Evolutionary conservation across 2,888 invertebrate genomes (phyloP).

Genomic region (Ophioninae sp.): DNA sequence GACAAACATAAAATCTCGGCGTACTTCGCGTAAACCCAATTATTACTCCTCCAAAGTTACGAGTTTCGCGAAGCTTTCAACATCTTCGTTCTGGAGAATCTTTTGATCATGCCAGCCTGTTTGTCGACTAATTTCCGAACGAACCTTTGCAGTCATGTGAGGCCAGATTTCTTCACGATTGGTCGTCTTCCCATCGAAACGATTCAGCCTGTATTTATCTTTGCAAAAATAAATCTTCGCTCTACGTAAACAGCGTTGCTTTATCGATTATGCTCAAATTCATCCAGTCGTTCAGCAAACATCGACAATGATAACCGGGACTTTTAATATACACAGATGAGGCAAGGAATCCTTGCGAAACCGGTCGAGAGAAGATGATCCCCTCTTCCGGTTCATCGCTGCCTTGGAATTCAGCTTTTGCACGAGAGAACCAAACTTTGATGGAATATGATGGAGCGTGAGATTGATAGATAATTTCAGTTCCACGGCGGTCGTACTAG

Average conservation of each 20-base stretch:
- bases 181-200: background rate
- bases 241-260: background rate
- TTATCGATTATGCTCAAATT: constrained; percentile 27
- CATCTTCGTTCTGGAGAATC: background rate
- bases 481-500: background rate
- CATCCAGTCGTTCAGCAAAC: constrained; percentile 27
- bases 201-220: constrained; percentile 10
- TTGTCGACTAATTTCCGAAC: background rate
- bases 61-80: background rate
- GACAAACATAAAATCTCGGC: background rate
- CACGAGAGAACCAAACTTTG: constrained; percentile 18
- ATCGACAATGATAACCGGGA: background rate
- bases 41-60: background rate
- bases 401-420: background rate
- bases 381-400: background rate
- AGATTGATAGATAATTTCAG: constrained; percentile 27
- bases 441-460: constrained; percentile 57
- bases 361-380: background rate
- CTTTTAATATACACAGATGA: background rate
- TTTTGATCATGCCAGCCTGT: constrained; percentile 24
- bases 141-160: constrained; percentile 1
- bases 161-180: background rate
- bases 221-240: constrained; percentile 4
- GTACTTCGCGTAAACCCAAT: constrained; percentile 3
- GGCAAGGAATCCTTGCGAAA: background rate